Evolutionary conservation across 35 echinoderm and acorn worm genomes (phyloP).

Genomic region (Nesometra sesokonis): DNA sequence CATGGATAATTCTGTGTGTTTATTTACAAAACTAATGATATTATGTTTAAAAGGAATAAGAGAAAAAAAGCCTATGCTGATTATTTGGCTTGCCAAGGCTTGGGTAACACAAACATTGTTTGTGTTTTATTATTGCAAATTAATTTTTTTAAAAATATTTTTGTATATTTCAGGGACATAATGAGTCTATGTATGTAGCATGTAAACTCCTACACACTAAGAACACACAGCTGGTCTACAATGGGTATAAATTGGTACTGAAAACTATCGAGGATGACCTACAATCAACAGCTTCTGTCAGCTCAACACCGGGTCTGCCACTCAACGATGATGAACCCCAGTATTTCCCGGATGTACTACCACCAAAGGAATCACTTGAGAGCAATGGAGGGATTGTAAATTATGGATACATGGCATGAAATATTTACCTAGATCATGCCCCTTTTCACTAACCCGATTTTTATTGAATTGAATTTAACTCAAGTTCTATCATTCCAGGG

Average conservation of each 20-base stretch:
- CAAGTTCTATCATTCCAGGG: no score
- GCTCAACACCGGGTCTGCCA: not conserved
- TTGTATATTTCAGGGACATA: not conserved
- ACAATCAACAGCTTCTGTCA: not conserved
- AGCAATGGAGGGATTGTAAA: not conserved
- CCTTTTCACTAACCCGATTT: no score
- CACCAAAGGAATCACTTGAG: not conserved
- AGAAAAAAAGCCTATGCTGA: no score
- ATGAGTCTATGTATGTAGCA: not conserved
- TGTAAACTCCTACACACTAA: not conserved
- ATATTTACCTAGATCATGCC: no score
- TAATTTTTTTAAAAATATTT: no score
- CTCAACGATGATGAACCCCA: not conserved
- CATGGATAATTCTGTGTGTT: no score
- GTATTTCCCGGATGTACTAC: not conserved
- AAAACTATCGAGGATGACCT: not conserved
- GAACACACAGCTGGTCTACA: not conserved
- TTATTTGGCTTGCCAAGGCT: no score
- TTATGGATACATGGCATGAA: not conserved
- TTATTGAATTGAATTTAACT: no score
- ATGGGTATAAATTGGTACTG: not conserved
- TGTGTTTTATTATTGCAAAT: no score
- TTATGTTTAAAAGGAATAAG: no score
- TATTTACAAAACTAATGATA: no score
- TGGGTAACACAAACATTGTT: no score